Conservation (phyloP, 2,113 vertebrate genomes). For the Aptenodytes patagonicus region DNA sequence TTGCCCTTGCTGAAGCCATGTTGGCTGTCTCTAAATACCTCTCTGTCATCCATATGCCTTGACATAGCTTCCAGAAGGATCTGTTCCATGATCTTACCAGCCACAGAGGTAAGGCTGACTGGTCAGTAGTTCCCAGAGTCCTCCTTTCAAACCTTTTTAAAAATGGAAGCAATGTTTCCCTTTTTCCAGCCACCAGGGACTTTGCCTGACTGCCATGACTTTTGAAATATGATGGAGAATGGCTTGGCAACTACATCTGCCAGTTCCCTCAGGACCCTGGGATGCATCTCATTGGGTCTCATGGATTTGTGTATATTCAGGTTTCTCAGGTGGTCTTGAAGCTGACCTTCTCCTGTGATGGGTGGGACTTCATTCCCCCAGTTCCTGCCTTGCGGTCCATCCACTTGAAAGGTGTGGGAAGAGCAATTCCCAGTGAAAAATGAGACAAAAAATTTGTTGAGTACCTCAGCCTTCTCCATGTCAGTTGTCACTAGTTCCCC, state of each 20-base stretch:
- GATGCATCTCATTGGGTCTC: neutral
- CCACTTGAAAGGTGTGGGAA: neutral
- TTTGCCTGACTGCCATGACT: neutral
- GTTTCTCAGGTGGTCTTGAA: neutral
- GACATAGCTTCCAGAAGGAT: neutral
- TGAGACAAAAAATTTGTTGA: neutral
- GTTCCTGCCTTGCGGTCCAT: neutral
- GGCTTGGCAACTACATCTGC: neutral
- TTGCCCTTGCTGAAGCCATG: neutral
- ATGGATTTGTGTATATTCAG: neutral
- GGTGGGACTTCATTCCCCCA: neutral
- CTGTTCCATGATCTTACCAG: neutral
- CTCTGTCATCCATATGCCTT: neutral
- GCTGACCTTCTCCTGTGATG: neutral
- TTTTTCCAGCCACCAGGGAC: neutral
- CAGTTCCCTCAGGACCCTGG: neutral
- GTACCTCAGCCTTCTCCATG: neutral
- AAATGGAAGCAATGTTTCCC: neutral
- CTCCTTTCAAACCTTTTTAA: neutral
- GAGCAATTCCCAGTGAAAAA: neutral
- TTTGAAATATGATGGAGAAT: neutral
- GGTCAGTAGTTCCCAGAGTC: neutral
- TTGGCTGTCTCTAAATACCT: neutral
- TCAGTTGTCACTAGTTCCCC: neutral
- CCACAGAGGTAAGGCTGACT: neutral